Base-by-base conservation (phyloP, 2,888 invertebrate species). In the Trypoxylon attenuatum region DNA sequence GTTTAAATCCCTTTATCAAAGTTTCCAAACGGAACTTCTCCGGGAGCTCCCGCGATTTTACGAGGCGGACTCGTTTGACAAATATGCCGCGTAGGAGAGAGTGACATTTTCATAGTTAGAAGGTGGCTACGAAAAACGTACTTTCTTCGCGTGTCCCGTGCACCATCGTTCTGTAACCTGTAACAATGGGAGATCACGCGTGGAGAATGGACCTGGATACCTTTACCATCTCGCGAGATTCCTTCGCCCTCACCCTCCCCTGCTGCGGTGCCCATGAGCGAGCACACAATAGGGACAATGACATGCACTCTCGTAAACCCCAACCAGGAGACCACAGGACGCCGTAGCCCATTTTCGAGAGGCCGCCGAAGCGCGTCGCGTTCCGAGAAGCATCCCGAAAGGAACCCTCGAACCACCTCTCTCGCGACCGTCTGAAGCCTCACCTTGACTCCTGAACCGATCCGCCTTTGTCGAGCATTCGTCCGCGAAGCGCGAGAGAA, bases 271-370 rank as follows among this genome's bases (percentile, higher is more conserved):
- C 58, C 63, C 38, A 53, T 49, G 63, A 66, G 53, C 64, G n/a
- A n/a, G n/a, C 10, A 16, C 50, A 72, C 73, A 74, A 74, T 76
- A 63, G 73, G 46, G 51, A 61, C 66, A 74, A 74, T 73, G 73
- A 76, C 73, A 71, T 76, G 76, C 76, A 76, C 64, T 72, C 76
- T 63, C 73, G 58, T 74, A 76, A 74, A 76, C 63, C 46, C 46
- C n/a, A 57, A 38, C 69, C 22, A 46, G 51, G 65, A 33, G 60
- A 42, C 73, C 53, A 46, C 58, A 45, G 73, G 73, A 61, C 51
- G 51, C 25, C 65, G 41, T 25, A 16, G 45, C 33, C 49, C 25
- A 45, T 27, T 57, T 69, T 38, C 45, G 33, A 33, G 4, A 13
- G 54, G 59, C 56, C 55, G 21, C 42, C 50, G 43, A n/a, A 42